Evolutionary conservation across 2,797 vertebrate genomes (phyloP).

Genomic region (Pagetopsis macropterus): DNA sequence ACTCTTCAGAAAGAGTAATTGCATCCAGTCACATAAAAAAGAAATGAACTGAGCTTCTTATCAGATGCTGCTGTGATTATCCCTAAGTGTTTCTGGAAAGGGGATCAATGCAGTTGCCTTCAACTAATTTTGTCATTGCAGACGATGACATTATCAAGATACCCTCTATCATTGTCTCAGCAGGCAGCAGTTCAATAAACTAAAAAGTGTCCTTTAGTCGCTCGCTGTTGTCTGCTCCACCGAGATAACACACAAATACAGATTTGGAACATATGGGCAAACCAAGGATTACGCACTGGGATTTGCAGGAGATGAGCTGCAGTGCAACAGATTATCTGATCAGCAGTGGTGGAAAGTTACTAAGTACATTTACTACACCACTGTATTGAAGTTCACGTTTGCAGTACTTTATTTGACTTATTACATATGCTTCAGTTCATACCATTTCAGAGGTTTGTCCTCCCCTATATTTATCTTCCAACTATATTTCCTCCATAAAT

Average conservation of each 20-base stretch:
- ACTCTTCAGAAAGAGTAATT: conserved; percentile 32
- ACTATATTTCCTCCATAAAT: not conserved
- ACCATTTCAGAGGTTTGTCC: not conserved
- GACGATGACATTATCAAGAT: conserved; percentile 53
- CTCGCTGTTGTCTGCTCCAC: conserved; percentile 14
- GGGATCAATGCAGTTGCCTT: conserved; percentile 45
- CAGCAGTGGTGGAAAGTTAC: conserved; percentile 29
- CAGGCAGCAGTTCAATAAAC: conserved; percentile 42
- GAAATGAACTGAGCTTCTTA: conserved; percentile 50
- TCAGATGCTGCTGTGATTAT: conserved; percentile 66
- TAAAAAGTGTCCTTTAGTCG: conserved; percentile 41
- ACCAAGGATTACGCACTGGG: conserved; percentile 58
- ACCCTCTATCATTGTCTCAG: conserved; percentile 39
- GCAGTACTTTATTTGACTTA: not conserved
- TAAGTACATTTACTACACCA: conserved; percentile 1
- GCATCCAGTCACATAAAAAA: conserved; percentile 33
- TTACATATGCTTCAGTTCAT: not conserved
- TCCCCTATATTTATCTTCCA: not conserved
- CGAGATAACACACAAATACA: conserved; percentile 33
- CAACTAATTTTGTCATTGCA: conserved; percentile 51
- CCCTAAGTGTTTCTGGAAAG: conserved; percentile 50
- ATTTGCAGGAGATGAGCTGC: conserved; percentile 70
- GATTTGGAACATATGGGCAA: conserved; percentile 55
- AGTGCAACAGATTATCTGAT: conserved; percentile 61
- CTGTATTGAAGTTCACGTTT: not conserved